Evolutionary conservation across 1,140 invertebrate genomes (phyloP).

Genomic region (Leptinotarsa defecta): DNA sequence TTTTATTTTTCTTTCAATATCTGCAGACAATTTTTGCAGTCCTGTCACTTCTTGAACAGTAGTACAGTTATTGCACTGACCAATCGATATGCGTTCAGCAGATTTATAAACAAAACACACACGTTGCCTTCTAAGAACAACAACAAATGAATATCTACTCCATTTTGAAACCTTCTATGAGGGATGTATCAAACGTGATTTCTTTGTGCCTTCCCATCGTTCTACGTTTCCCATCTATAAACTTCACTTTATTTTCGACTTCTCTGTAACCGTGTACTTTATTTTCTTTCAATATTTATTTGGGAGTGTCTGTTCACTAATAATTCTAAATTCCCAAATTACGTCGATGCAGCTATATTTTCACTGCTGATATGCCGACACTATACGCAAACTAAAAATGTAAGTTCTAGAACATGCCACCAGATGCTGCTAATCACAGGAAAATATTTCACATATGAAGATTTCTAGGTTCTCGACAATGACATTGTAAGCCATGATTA

Average conservation of each 20-base stretch:
- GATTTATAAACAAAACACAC: constrained; percentile 22
- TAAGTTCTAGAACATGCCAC: constrained; percentile 8
- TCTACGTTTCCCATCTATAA: constrained; percentile 17
- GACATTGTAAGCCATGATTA: no score
- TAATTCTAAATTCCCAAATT: constrained; percentile 25
- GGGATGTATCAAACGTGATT: constrained; percentile 24
- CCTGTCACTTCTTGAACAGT: constrained; percentile 1
- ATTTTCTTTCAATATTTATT: constrained; percentile 22
- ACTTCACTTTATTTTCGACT: constrained; percentile 22
- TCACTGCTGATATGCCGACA: constrained; percentile 28
- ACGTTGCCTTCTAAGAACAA: constrained; percentile 27
- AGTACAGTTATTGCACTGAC: neutral
- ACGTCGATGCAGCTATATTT: constrained; percentile 29
- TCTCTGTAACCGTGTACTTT: constrained; percentile 9
- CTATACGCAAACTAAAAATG: constrained; percentile 19
- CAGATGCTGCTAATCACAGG: constrained; percentile 14
- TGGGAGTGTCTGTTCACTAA: constrained; percentile 28
- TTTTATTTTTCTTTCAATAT: constrained; percentile 12
- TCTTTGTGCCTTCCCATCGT: constrained; percentile 26
- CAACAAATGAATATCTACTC: constrained; percentile 29
- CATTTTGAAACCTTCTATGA: constrained; percentile 28
- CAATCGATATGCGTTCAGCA: neutral
- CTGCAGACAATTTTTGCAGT: neutral
- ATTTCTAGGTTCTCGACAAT: neutral
- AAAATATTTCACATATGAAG: neutral